phyloP scores from a whole-genome alignment of 2,113 vertebrate species.

The Gavia stellata region DNA sequence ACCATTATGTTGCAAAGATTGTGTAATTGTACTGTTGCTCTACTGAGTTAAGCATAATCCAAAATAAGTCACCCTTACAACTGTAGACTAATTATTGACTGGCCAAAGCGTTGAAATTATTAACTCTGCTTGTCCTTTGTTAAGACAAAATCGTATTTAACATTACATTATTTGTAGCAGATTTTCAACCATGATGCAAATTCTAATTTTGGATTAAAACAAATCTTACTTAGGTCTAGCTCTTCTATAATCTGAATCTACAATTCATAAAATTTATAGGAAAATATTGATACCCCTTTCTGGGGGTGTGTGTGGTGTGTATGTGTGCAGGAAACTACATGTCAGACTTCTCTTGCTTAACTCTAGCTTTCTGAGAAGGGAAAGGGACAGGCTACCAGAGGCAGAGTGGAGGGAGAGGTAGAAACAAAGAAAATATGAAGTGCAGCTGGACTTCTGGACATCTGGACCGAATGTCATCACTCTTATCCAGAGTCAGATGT shows the following conservation, averaged over 20 bases:
- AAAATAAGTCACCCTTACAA: background rate
- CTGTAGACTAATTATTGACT: background rate
- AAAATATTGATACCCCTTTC: background rate
- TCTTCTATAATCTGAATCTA: background rate
- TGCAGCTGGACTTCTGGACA: background rate
- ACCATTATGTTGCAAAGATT: background rate
- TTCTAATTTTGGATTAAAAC: background rate
- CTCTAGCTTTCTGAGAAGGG: background rate
- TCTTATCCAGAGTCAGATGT: background rate
- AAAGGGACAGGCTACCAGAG: background rate
- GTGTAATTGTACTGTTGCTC: background rate
- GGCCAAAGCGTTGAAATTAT: background rate
- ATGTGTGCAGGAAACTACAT: background rate
- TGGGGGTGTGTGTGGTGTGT: background rate
- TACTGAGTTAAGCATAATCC: background rate
- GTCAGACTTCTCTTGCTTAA: background rate
- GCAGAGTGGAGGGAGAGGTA: background rate
- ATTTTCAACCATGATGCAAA: background rate
- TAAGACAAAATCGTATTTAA: background rate
- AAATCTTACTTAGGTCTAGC: background rate
- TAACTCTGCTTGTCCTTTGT: background rate
- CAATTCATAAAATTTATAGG: background rate
- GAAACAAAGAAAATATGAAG: background rate
- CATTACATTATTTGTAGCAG: background rate
- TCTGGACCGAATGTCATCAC: background rate